Conservation (phyloP, 2,113 vertebrate species). For the Murina feae region DNA sequence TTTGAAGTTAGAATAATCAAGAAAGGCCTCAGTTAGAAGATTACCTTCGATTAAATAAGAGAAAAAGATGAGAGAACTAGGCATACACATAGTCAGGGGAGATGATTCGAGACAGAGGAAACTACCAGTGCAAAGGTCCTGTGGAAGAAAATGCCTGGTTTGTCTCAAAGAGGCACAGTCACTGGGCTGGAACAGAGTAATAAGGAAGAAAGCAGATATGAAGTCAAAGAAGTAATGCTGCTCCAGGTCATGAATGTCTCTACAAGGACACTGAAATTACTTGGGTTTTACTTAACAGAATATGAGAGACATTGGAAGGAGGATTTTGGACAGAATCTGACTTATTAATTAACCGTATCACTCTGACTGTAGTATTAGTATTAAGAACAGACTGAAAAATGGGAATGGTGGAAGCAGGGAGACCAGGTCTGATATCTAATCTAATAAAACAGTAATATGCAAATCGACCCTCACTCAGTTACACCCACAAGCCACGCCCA, state of each 20-base stretch:
- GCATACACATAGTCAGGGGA: neutral
- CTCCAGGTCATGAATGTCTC: neutral
- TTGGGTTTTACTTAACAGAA: neutral
- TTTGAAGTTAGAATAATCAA: neutral
- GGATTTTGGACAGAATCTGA: neutral
- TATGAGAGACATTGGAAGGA: neutral
- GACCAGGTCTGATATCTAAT: neutral
- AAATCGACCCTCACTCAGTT: too few species aligned
- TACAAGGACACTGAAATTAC: neutral
- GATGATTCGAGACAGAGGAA: neutral
- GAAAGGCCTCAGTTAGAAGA: neutral
- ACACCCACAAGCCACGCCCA: too few species aligned
- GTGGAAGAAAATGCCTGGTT: neutral
- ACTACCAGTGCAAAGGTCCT: neutral
- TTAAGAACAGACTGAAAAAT: neutral
- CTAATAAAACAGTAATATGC: too few species aligned
- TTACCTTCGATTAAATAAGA: neutral
- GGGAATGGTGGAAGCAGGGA: neutral
- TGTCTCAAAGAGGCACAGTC: neutral
- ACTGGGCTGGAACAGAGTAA: neutral
- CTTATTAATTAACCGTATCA: neutral
- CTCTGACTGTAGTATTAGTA: neutral
- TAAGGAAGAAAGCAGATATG: neutral
- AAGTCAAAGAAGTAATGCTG: neutral
- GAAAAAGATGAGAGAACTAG: neutral